These are phyloP conservation scores for Acholoe squamosa DNA, from an alignment of 2,888 invertebrate genomes.

Conservation along the genomic window DNA sequence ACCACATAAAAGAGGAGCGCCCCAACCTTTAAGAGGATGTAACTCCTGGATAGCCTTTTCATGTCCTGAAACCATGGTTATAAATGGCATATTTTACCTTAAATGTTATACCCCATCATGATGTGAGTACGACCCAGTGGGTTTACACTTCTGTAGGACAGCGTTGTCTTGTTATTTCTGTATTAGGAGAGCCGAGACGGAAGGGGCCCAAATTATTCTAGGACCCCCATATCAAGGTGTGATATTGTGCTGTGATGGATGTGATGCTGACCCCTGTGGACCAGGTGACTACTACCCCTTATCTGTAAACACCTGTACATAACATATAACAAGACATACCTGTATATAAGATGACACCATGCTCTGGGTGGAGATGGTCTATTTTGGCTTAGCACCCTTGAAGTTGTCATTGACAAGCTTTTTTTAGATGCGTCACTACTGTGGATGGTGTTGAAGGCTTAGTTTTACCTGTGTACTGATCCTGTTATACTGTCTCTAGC, in stretches of 20 bases:
- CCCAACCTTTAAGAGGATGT: too few species aligned
- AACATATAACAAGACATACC: not conserved
- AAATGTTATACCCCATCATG: too few species aligned
- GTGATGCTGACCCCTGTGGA: constrained; percentile 18
- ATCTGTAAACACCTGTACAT: constrained; percentile 30
- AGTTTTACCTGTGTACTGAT: not conserved
- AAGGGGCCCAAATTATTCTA: not conserved
- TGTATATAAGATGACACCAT: constrained; percentile 44
- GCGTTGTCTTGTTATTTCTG: too few species aligned
- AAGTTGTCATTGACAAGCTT: constrained; percentile 1
- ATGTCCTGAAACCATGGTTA: too few species aligned
- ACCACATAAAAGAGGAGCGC: too few species aligned
- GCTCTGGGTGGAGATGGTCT: constrained; percentile 2
- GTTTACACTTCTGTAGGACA: too few species aligned
- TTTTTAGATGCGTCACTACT: not conserved
- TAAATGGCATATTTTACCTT: too few species aligned
- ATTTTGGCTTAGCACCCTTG: constrained; percentile 19
- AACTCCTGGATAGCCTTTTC: too few species aligned
- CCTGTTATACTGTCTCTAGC: too few species aligned
- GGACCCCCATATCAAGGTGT: constrained; percentile 56
- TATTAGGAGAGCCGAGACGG: too few species aligned
- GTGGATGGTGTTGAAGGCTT: too few species aligned
- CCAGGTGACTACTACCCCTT: not conserved
- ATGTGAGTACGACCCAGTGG: too few species aligned
- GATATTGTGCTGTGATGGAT: constrained; percentile 60